phyloP scores from a whole-genome alignment of 1,140 invertebrate species.

The Megalopta genalis region DNA sequence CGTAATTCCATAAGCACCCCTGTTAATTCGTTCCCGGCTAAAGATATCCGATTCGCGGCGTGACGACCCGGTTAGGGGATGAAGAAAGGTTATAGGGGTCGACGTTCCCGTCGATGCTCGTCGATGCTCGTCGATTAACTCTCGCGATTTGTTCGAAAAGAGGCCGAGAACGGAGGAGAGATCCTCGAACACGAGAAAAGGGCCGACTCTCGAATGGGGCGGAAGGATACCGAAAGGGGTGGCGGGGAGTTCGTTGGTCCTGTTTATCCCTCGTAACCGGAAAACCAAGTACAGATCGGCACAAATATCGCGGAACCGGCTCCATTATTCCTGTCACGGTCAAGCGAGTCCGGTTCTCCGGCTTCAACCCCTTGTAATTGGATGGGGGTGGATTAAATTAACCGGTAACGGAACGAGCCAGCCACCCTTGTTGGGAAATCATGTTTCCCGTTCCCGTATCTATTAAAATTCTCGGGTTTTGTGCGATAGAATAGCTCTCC shows the following conservation, averaged over 20 bases:
- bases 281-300: slow-evolving; percentile 56
- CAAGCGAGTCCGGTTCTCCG: slow-evolving; percentile 54
- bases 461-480: no score
- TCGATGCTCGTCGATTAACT: slow-evolving; percentile 28
- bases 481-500: no score
- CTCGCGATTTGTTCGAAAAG: not conserved
- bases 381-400: slow-evolving; percentile 35
- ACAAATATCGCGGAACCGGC: slow-evolving; percentile 48
- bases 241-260: slow-evolving; percentile 56
- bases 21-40: not conserved
- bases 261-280: slow-evolving; percentile 54
- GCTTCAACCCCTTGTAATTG: slow-evolving; percentile 44
- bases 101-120: slow-evolving; percentile 3
- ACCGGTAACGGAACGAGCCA: not conserved
- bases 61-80: not conserved
- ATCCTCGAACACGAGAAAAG: not conserved
- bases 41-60: not conserved
- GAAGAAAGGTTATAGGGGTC: slow-evolving; percentile 7
- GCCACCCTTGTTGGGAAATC: slow-evolving; percentile 3
- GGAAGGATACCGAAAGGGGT: not conserved
- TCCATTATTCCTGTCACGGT: slow-evolving; percentile 65
- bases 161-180: not conserved
- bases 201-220: not conserved
- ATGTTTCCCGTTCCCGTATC: not conserved
- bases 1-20: not conserved